Evolutionary conservation across 2,113 vertebrate species (phyloP).

Genomic region (Thamnophis sirtalis): DNA sequence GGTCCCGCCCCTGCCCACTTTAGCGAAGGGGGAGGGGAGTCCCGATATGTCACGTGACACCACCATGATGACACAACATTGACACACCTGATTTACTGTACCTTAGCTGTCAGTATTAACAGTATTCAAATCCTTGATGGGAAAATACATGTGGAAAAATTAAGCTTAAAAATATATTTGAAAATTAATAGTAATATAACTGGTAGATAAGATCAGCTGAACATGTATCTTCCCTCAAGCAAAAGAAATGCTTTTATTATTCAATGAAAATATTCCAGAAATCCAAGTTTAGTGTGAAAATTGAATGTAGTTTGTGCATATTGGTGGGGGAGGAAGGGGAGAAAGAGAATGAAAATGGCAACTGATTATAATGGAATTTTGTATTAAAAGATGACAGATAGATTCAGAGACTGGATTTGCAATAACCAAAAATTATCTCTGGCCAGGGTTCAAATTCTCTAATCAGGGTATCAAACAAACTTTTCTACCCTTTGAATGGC

Average conservation of each 20-base stretch:
- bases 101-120: not conserved
- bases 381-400: not conserved
- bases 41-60: too few relatives aligned
- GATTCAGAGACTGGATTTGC: not conserved
- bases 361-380: not conserved
- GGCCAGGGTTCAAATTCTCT: not conserved
- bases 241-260: constrained; percentile 47
- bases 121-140: not conserved
- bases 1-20: too few relatives aligned
- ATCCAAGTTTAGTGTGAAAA: not conserved
- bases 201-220: constrained; percentile 35
- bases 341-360: not conserved
- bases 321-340: fast-evolving
- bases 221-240: constrained; percentile 37
- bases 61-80: too few relatives aligned
- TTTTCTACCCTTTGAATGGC: not conserved
- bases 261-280: not conserved
- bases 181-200: constrained; percentile 4
- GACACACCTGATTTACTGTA: not conserved
- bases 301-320: not conserved
- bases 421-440: not conserved
- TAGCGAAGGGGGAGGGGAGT: too few relatives aligned
- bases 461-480: not conserved
- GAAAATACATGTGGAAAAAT: not conserved
- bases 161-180: not conserved